Evolutionary conservation across 1,140 invertebrate species (phyloP).

Genomic region (Ceratina japonica): DNA sequence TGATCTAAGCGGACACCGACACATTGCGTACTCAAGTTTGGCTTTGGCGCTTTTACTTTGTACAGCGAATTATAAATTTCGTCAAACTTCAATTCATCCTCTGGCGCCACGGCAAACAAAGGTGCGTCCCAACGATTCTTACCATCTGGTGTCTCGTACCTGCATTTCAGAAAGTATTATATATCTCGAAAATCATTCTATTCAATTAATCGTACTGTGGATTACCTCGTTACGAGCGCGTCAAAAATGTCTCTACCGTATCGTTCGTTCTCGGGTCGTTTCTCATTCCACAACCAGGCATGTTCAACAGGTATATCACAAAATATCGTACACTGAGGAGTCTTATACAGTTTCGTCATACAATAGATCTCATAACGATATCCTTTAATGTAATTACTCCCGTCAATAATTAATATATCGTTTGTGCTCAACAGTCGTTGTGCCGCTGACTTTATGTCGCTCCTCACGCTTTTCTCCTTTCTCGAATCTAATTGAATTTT

Average conservation of each 20-base stretch:
- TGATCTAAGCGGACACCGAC: slow-evolving; percentile 81
- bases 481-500: slow-evolving; percentile 83
- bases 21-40: slow-evolving; percentile 96
- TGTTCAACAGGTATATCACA: slow-evolving; percentile 85
- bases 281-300: slow-evolving; percentile 86
- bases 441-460: slow-evolving; percentile 92
- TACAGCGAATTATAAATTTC: slow-evolving; percentile 89
- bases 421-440: slow-evolving; percentile 87
- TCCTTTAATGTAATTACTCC: slow-evolving; percentile 98
- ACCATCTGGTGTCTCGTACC: slow-evolving; percentile 90
- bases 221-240: slow-evolving; percentile 88
- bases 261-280: slow-evolving; percentile 73
- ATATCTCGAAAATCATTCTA: no score
- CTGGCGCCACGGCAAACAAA: slow-evolving; percentile 87
- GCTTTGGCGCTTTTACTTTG: slow-evolving; percentile 89
- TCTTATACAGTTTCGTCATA: slow-evolving; percentile 92
- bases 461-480: slow-evolving; percentile 92
- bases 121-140: slow-evolving; percentile 96
- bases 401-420: slow-evolving; percentile 95
- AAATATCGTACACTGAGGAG: slow-evolving; percentile 92
- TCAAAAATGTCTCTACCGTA: slow-evolving; percentile 90
- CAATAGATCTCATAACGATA: slow-evolving; percentile 97
- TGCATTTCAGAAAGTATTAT: slow-evolving; percentile 57
- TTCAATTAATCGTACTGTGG: slow-evolving; percentile 22
- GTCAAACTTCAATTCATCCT: slow-evolving; percentile 85